Evolutionary conservation across 2,797 vertebrate genomes (phyloP).

Genomic region (Poeciliopsis gracilis): DNA sequence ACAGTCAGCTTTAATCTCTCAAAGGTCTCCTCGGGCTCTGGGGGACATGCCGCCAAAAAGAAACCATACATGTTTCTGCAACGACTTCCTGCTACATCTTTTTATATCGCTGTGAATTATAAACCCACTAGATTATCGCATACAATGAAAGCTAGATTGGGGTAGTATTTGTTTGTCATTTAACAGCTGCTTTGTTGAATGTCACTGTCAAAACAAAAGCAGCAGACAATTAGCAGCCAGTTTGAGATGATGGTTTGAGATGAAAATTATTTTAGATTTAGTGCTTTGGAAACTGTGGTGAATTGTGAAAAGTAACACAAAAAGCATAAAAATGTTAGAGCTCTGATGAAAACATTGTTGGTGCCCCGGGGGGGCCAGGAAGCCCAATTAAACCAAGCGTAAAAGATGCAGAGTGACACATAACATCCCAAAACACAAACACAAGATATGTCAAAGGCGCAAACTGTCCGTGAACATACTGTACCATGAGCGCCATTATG

Average conservation of each 20-base stretch:
- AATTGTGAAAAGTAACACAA: background rate
- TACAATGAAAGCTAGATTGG: background rate
- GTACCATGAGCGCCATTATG: conserved; percentile 5
- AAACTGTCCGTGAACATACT: conserved; percentile 3
- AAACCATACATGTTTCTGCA: conserved; percentile 5
- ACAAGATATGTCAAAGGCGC: conserved; percentile 27
- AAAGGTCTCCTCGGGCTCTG: conserved; percentile 26
- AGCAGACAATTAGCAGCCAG: background rate
- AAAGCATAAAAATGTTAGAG: conserved; percentile 2
- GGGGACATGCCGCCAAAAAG: conserved; percentile 2
- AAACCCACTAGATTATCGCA: background rate
- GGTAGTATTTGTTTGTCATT: background rate
- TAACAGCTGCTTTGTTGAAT: background rate
- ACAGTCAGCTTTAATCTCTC: conserved; percentile 28
- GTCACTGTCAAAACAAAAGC: background rate
- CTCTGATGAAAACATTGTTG: conserved; percentile 8
- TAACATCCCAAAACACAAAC: conserved; percentile 20
- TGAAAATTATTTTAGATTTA: background rate
- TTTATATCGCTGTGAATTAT: background rate
- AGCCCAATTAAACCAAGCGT: conserved; percentile 14
- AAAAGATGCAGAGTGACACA: conserved; percentile 35
- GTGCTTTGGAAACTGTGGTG: background rate
- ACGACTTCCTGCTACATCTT: conserved; percentile 12
- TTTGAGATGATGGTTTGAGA: background rate
- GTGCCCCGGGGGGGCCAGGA: background rate